Conservation (phyloP, 2,888 invertebrate genomes). For the Caenorhabditis uteleia region DNA sequence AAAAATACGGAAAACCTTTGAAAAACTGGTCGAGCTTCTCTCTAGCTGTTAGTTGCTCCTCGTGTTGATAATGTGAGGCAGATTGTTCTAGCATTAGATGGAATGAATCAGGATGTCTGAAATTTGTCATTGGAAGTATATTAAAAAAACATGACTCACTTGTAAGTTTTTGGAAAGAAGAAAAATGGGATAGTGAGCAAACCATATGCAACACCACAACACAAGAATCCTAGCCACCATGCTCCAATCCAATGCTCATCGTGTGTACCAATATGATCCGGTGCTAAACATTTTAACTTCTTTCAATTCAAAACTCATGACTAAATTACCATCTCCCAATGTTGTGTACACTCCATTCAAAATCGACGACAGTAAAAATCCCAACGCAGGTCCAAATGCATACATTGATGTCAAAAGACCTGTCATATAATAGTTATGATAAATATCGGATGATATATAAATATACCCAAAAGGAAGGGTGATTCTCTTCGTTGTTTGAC, state of each 20-base stretch:
- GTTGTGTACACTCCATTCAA: slow-evolving; percentile 56
- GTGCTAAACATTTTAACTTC: slow-evolving; percentile 28
- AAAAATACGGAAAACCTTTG: slow-evolving; percentile 1
- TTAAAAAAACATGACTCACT: slow-evolving; percentile 7
- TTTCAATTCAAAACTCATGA: background rate
- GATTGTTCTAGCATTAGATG: slow-evolving; percentile 29
- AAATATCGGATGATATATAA: background rate
- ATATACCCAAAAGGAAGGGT: slow-evolving; percentile 55
- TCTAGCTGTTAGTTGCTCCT: slow-evolving; percentile 16
- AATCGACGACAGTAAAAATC: slow-evolving; percentile 56
- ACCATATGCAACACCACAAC: slow-evolving; percentile 75
- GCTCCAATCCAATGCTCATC: slow-evolving; percentile 82
- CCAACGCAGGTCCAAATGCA: slow-evolving; percentile 63
- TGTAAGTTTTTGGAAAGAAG: slow-evolving; percentile 75
- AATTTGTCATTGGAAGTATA: background rate
- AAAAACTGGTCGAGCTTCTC: slow-evolving; percentile 23
- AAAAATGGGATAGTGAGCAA: slow-evolving; percentile 76
- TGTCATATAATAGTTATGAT: slow-evolving; percentile 8
- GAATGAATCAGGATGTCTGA: slow-evolving; percentile 36
- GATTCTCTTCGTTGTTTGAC: slow-evolving; percentile 48
- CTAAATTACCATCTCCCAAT: slow-evolving; percentile 38
- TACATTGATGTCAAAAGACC: slow-evolving; percentile 63
- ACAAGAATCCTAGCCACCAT: slow-evolving; percentile 79
- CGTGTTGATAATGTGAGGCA: slow-evolving; percentile 9
- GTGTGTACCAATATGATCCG: slow-evolving; percentile 75